phyloP scores from a whole-genome alignment of 2,113 vertebrate species.

The Craseonycteris thonglongyai region DNA sequence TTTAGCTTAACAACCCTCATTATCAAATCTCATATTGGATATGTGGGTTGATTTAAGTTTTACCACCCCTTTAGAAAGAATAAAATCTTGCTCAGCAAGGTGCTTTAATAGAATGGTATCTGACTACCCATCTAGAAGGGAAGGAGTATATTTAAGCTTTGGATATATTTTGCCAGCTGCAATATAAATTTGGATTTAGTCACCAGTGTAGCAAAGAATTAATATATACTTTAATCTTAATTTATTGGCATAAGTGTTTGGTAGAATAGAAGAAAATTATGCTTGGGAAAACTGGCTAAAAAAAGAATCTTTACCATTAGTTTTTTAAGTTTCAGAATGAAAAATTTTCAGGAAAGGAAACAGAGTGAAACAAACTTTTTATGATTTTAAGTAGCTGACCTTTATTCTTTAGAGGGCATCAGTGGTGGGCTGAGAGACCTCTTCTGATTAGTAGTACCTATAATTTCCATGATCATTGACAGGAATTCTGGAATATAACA shows the following conservation, averaged over 20 bases:
- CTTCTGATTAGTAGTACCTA: background rate
- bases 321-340: background rate
- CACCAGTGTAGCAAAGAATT: background rate
- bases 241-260: background rate
- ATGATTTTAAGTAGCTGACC: background rate
- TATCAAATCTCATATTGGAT: constrained; percentile 22
- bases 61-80: background rate
- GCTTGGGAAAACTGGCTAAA: background rate
- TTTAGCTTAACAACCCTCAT: background rate
- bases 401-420: background rate
- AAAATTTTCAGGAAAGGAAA: background rate
- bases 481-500: constrained; percentile 58
- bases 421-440: background rate
- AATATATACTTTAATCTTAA: background rate
- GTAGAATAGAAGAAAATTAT: background rate
- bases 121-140: background rate
- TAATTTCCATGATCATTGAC: constrained; percentile 52
- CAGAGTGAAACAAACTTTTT: background rate
- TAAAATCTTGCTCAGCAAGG: background rate
- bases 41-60: constrained; percentile 7
- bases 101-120: background rate
- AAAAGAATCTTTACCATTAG: background rate
- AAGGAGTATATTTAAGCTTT: background rate
- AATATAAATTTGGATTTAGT: constrained; percentile 26
- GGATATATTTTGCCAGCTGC: background rate